Conservation (phyloP, 2,797 vertebrate species). For the Chelon labrosus region DNA sequence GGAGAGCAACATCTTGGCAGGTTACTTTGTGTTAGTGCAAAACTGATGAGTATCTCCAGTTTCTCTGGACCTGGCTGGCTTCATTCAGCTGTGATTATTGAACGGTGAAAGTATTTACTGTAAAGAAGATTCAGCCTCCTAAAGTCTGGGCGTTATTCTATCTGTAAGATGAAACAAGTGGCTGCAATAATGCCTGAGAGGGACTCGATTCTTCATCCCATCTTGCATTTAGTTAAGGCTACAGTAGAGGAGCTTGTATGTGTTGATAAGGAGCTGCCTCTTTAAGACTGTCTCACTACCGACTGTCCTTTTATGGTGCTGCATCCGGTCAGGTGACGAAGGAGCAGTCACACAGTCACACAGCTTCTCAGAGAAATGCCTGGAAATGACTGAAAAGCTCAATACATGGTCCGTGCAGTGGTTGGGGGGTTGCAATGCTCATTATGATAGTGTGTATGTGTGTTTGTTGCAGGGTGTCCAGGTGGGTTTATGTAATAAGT, state of each 20-base stretch:
- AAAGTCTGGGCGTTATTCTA: constrained; percentile 7
- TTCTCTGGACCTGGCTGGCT: constrained; percentile 18
- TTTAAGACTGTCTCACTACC: constrained; percentile 86
- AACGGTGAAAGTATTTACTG: constrained; percentile 1
- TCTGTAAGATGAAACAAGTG: constrained; percentile 15
- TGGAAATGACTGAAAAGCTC: constrained; percentile 85
- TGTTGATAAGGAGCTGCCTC: constrained; percentile 68
- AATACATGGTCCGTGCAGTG: constrained; percentile 69
- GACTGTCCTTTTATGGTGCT: constrained; percentile 83
- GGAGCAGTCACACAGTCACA: constrained; percentile 67
- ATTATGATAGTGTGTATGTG: constrained; percentile 43
- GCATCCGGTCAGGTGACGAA: constrained; percentile 87
- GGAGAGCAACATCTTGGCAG: constrained; percentile 45
- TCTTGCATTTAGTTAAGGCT: constrained; percentile 72
- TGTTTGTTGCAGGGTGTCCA: constrained; percentile 63
- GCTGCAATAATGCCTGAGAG: constrained; percentile 43
- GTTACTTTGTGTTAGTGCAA: constrained; percentile 32
- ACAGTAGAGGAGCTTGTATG: constrained; percentile 54
- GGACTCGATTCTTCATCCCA: constrained; percentile 56
- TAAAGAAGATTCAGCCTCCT: constrained; percentile 2
- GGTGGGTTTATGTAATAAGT: constrained; percentile 81
- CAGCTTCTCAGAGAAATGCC: constrained; percentile 83
- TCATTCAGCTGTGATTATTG: constrained; percentile 25
- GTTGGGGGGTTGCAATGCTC: constrained; percentile 61
- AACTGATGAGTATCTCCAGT: constrained; percentile 33